These are phyloP conservation scores for Rapana venosa DNA, from an alignment of 2,888 invertebrate genomes.

Conservation along the genomic window DNA sequence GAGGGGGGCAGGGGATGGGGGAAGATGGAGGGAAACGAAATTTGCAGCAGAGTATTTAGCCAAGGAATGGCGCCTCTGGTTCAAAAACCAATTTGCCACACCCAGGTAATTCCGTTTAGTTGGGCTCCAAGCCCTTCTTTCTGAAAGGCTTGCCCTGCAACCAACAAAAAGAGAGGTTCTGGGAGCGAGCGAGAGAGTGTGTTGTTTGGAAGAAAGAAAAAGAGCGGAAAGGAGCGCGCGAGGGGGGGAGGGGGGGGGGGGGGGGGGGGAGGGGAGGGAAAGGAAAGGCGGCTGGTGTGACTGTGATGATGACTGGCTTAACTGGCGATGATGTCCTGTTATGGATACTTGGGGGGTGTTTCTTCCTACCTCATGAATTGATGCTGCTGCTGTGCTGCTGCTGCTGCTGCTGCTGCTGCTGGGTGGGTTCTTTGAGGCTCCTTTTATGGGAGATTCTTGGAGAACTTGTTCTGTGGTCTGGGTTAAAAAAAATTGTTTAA, in stretches of 20 bases:
- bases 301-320: conserved; percentile 39
- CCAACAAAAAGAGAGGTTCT: conserved; percentile 32
- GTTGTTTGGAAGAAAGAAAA: too few species aligned
- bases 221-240: too few species aligned
- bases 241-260: conserved; percentile 8
- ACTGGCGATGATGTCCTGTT: conserved; percentile 2
- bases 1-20: conserved; percentile 4
- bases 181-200: background rate
- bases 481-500: too few species aligned
- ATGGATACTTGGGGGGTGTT: conserved; percentile 34
- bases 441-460: too few species aligned
- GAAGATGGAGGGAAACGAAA: conserved; percentile 29
- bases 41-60: conserved; percentile 32
- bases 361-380: background rate
- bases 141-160: conserved; percentile 30
- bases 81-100: conserved; percentile 42
- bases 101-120: conserved; percentile 44
- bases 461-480: too few species aligned
- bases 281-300: background rate
- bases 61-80: conserved; percentile 34
- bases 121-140: conserved; percentile 1
- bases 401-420: too few species aligned
- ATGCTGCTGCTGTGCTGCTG: too few species aligned
- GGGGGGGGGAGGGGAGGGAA: background rate
- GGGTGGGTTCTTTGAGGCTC: too few species aligned